Evolutionary conservation across 1,140 invertebrate genomes (phyloP).

Genomic region (Nomia melanderi): DNA sequence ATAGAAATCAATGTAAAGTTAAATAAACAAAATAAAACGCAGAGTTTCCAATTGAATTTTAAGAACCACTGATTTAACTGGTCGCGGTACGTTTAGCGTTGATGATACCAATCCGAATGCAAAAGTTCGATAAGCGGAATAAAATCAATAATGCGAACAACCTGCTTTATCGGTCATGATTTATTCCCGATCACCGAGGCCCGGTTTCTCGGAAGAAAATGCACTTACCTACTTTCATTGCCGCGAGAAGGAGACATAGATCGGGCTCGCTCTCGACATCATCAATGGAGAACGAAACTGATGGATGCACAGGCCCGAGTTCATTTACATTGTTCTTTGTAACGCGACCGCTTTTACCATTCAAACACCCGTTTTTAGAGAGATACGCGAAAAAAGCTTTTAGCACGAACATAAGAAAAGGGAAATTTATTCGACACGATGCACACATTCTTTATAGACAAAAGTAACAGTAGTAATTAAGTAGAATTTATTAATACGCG

Average conservation of each 20-base stretch:
- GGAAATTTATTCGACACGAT: constrained; percentile 12
- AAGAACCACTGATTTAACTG: neutral
- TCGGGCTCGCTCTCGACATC: constrained; percentile 63
- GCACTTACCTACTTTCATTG: constrained; percentile 66
- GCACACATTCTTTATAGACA: neutral
- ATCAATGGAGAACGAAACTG: constrained; percentile 71
- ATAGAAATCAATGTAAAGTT: too few relatives aligned
- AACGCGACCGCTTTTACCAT: constrained; percentile 7
- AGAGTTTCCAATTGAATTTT: too few relatives aligned
- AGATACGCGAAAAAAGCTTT: neutral
- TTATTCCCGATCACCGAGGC: constrained; percentile 12
- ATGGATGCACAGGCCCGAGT: constrained; percentile 62
- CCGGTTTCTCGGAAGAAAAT: constrained; percentile 55
- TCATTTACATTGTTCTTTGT: constrained; percentile 44
- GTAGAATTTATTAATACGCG: too few relatives aligned
- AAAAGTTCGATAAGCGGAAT: neutral
- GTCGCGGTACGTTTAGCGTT: too few relatives aligned
- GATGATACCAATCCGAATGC: neutral
- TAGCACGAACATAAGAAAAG: neutral
- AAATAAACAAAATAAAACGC: too few relatives aligned
- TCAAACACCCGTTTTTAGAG: neutral
- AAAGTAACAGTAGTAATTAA: neutral
- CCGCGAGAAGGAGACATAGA: constrained; percentile 46
- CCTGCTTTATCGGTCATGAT: constrained; percentile 24
- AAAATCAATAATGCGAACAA: constrained; percentile 2